Base-by-base conservation (phyloP, 2,113 vertebrate species). In the Ursus arctos region DNA sequence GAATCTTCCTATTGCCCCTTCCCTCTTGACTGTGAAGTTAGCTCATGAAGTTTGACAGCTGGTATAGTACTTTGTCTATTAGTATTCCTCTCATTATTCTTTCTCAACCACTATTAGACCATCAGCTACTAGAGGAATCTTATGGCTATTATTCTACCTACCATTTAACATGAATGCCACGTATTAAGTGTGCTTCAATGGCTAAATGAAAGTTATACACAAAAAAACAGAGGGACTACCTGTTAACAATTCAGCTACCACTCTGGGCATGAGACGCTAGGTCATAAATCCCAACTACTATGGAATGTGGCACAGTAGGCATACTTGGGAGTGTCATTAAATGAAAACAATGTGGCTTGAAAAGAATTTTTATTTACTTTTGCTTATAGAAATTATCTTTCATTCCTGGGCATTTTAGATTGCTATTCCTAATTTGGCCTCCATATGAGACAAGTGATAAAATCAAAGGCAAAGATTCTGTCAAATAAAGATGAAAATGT, bases 351-450 rank as follows among this genome's bases (percentile, higher is more conserved):
- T 14, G 40, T 13, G 33, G 72, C 59, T 92, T 96, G 53, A 72
- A 59, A 88, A 91, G 1, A 77, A 77, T 6, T 94, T 95, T 91
- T 95, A 91, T 83, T 95, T 28, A 88, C 33, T 96, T 92, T 57
- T 61, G 59, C 69, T 95, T 95, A 93, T 59, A 87, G 67, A 96
- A 94, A 89, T 93, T 80, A 82, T 82, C 19, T 69, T 79, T 90
- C 19, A 24, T 82, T 53, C 57, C 10, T 91, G 43, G 36, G 26
- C 28, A 81, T 81, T 88, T 95, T 31, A 61, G 15, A 95, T 22
- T 49, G 31, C 16, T 19, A 88, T 77, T 96, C 76, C 49, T 95
- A 94, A 94, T 88, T 81, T 97, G 61, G 85, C 36, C 55, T 95
- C 87, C 7, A 12, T 57, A 57, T 16, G 18, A 96, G 43, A 85